A percentile compares a stretch with the other conserved stretches of the same genome.
phyloP scores from a whole-genome alignment of 2,113 vertebrate species.

The Anseranas semipalmata region DNA sequence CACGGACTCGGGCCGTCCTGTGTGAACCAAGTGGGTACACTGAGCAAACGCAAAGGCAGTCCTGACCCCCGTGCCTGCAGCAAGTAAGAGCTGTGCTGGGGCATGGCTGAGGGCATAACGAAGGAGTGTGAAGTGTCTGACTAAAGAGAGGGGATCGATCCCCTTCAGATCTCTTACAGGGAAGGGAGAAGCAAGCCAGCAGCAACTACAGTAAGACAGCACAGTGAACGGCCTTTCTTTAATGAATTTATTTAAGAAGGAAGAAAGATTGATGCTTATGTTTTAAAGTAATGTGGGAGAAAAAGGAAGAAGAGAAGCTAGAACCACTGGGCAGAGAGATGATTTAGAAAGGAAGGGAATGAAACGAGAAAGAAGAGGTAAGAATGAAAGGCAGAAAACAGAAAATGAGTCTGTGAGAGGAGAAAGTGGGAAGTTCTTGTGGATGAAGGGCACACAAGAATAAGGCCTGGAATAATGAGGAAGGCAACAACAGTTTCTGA shows the following conservation, averaged over 20 bases:
- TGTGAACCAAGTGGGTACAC: background rate
- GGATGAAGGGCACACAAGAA: background rate
- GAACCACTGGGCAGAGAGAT: background rate
- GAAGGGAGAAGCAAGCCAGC: background rate
- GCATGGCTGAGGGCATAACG: accelerated
- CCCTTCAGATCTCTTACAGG: background rate
- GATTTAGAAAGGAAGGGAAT: background rate
- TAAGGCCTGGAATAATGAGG: background rate
- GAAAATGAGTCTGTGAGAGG: accelerated
- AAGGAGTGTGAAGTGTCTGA: background rate
- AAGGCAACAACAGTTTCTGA: background rate
- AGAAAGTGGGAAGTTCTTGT: background rate
- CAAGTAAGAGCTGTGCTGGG: background rate
- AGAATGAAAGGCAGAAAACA: background rate
- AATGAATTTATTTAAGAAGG: background rate
- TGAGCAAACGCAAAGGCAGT: background rate
- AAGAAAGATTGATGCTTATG: background rate
- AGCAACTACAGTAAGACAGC: accelerated
- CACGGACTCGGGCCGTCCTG: background rate
- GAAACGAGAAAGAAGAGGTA: background rate
- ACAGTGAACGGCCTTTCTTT: background rate
- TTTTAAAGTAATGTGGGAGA: background rate
- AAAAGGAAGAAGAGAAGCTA: background rate
- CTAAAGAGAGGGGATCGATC: background rate
- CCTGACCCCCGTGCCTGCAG: accelerated